Percentiles rank a stretch among this genome's conserved stretches.
Evolutionary conservation across 2,797 vertebrate genomes (phyloP).

Genomic region (Pterois miles): DNA sequence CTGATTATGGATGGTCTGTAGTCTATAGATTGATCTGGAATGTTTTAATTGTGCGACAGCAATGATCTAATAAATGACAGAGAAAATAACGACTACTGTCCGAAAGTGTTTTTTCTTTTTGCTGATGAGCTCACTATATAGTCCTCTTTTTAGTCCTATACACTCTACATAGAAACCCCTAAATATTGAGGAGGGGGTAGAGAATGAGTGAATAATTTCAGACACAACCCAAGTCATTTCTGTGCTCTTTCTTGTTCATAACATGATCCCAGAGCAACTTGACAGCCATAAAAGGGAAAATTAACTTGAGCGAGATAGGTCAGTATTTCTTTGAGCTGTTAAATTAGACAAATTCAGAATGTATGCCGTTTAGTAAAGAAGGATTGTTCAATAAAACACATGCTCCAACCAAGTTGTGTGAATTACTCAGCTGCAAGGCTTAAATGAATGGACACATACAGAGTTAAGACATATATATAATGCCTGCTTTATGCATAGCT

Average conservation of each 20-base stretch:
- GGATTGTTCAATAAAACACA: background rate
- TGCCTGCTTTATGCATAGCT: conserved; percentile 11
- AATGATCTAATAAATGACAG: fast-evolving
- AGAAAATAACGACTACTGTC: too few species aligned
- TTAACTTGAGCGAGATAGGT: background rate
- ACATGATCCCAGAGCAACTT: background rate
- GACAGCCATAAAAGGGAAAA: conserved; percentile 9
- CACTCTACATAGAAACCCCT: too few species aligned
- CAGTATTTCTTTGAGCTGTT: conserved; percentile 11
- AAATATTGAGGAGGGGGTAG: too few species aligned
- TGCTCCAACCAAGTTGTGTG: background rate
- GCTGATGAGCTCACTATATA: too few species aligned
- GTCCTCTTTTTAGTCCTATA: too few species aligned
- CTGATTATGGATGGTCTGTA: too few species aligned
- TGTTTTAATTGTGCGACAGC: too few species aligned
- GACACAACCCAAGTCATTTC: background rate
- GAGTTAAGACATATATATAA: background rate
- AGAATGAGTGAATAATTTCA: too few species aligned
- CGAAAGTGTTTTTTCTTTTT: too few species aligned
- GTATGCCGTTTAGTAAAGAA: background rate
- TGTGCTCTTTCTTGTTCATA: background rate
- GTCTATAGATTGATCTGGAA: fast-evolving
- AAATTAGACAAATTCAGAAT: conserved; percentile 4
- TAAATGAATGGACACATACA: conserved; percentile 1
- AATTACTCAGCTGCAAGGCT: background rate